phyloP scores from a whole-genome alignment of 2,113 vertebrate species.

The Rhinoderma darwinii region DNA sequence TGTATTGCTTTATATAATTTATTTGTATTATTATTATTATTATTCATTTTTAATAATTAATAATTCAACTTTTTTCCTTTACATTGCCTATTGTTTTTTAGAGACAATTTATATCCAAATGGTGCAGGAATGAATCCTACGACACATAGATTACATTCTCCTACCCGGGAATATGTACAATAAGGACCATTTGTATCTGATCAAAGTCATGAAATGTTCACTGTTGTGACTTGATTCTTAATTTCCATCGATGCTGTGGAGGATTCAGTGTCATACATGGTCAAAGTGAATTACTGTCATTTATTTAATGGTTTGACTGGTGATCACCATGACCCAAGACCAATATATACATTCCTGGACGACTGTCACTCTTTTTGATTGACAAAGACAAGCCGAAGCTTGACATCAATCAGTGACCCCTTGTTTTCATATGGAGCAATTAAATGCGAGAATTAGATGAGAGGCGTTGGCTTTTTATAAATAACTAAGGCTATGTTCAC shows the following conservation, averaged over 20 bases:
- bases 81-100: not conserved
- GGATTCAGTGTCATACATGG: conserved; percentile 9
- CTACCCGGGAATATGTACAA: not conserved
- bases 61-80: not conserved
- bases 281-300: conserved; percentile 42
- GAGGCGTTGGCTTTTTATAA: not conserved
- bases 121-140: not conserved
- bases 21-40: too few relatives aligned
- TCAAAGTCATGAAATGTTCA: not conserved
- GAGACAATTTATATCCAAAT: not conserved
- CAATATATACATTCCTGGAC: not conserved
- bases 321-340: conserved; percentile 3
- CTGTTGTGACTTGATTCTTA: not conserved
- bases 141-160: not conserved
- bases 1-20: too few relatives aligned
- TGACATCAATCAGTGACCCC: conserved; percentile 36
- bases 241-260: not conserved
- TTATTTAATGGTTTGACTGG: conserved; percentile 17
- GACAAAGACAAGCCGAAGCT: conserved; percentile 18
- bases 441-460: conserved; percentile 27
- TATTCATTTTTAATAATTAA: too few relatives aligned
- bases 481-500: not conserved
- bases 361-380: conserved; percentile 48
- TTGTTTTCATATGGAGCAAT: conserved; percentile 25
- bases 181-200: not conserved